Evolutionary conservation across 2,113 vertebrate genomes (phyloP).

Genomic region (Crocuta crocuta): DNA sequence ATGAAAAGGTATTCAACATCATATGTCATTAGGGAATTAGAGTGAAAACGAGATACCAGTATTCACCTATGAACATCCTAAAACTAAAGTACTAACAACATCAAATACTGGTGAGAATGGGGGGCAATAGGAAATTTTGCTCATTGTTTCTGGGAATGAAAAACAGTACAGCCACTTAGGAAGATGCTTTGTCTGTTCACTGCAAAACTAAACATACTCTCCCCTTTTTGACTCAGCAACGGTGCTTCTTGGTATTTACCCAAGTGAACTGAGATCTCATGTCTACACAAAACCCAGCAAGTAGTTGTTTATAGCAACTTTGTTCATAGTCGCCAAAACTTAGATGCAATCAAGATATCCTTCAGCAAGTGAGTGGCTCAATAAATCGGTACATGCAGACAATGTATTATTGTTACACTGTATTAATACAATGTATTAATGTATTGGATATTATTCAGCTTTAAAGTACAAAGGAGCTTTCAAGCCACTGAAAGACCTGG

Average conservation of each 20-base stretch:
- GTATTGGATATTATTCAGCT: neutral
- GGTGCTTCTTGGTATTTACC: neutral
- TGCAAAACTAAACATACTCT: neutral
- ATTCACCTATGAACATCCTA: neutral
- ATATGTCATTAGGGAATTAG: neutral
- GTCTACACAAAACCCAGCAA: neutral
- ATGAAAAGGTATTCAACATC: neutral
- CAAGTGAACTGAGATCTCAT: neutral
- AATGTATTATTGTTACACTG: neutral
- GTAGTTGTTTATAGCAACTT: neutral
- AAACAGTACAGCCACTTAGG: neutral
- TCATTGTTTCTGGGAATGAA: neutral
- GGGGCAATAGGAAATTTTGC: neutral
- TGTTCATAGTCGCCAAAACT: neutral
- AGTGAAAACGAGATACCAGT: neutral
- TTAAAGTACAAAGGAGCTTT: neutral
- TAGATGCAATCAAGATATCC: neutral
- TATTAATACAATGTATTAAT: too few relatives aligned
- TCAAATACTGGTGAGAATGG: too few relatives aligned
- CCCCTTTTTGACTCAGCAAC: too few relatives aligned
- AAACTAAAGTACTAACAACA: neutral
- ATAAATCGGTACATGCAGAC: neutral
- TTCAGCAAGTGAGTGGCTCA: neutral
- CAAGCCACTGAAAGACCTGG: neutral
- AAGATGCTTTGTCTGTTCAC: neutral